These are phyloP conservation scores for Uropetala carovei DNA, from an alignment of 2,888 invertebrate genomes.

Conservation along the genomic window DNA sequence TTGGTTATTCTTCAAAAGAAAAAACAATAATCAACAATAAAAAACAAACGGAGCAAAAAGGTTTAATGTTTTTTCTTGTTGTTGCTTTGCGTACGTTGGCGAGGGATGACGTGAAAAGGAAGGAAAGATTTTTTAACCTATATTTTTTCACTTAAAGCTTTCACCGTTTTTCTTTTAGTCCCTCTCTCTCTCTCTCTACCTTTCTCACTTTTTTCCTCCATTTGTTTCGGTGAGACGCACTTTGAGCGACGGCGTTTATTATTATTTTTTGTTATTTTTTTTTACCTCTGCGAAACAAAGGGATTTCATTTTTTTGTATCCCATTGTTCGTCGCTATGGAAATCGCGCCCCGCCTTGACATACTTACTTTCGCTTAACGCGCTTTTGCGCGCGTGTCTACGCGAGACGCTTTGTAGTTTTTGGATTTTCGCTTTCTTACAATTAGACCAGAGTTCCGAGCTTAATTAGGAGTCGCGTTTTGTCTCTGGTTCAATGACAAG, in stretches of 20 bases:
- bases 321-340: not conserved
- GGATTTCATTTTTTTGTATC: not conserved
- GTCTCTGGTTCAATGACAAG: not conserved
- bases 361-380: not conserved
- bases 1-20: too few species aligned
- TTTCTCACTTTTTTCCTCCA: not conserved
- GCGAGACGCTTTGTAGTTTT: not conserved
- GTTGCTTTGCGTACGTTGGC: not conserved
- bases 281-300: not conserved
- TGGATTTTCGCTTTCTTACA: conserved; percentile 10
- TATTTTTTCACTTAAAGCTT: not conserved
- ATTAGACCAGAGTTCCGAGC: not conserved
- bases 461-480: not conserved
- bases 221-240: conserved; percentile 12
- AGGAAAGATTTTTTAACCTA: not conserved
- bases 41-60: not conserved
- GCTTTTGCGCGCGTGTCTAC: not conserved
- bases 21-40: too few species aligned
- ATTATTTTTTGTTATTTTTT: too few species aligned
- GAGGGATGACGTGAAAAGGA: not conserved
- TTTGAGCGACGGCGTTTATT: not conserved
- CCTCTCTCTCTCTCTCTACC: not conserved
- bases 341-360: not conserved
- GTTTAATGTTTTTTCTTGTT: not conserved
- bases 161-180: not conserved